Percentiles rank a stretch among this genome's conserved stretches.
These are phyloP conservation scores for Australoheros facetus DNA, from an alignment of 2,797 vertebrate genomes.

Conservation along the genomic window DNA sequence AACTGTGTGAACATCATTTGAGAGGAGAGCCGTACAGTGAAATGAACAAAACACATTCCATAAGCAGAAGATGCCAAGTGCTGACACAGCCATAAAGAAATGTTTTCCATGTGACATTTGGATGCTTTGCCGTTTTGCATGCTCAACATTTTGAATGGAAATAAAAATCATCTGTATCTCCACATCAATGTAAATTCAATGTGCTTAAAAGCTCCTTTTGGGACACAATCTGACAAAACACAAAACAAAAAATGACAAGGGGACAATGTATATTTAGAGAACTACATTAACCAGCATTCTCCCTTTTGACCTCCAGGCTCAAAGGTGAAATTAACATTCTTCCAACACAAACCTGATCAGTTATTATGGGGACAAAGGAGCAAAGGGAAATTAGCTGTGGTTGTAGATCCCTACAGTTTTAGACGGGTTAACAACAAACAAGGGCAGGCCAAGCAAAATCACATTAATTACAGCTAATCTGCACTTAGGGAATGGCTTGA, in stretches of 20 bases:
- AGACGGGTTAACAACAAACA: slow-evolving; percentile 34
- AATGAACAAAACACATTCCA: slow-evolving; percentile 17
- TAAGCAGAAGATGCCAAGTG: background rate
- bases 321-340: slow-evolving; percentile 32
- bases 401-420: slow-evolving; percentile 14
- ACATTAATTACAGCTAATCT: slow-evolving; percentile 28
- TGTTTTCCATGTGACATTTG: slow-evolving; percentile 30
- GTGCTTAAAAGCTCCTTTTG: background rate
- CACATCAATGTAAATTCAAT: background rate
- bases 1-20: background rate
- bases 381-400: background rate
- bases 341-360: slow-evolving; percentile 15
- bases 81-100: slow-evolving; percentile 26
- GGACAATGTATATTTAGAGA: background rate
- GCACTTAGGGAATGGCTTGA: background rate
- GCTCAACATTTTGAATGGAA: slow-evolving; percentile 12
- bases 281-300: background rate
- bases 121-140: background rate
- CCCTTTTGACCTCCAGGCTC: slow-evolving; percentile 17
- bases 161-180: slow-evolving; percentile 17
- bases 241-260: too few species aligned
- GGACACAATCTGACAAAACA: slow-evolving; percentile 11
- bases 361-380: slow-evolving; percentile 2
- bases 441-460: slow-evolving; percentile 9
- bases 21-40: background rate